phyloP scores from a whole-genome alignment of 1,140 invertebrate genomes.

The Reticulitermes speratus region DNA sequence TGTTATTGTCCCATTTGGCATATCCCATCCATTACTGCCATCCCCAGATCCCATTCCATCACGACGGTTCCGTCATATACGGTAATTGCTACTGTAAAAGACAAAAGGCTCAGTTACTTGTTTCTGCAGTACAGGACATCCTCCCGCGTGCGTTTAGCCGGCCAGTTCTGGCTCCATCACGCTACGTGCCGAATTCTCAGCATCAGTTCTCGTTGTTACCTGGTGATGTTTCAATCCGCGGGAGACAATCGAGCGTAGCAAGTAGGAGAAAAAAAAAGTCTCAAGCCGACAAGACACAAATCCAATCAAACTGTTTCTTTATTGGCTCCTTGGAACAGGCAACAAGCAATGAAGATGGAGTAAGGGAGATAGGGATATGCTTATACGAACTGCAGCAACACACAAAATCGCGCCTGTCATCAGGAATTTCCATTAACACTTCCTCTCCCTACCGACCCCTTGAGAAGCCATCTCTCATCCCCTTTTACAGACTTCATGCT shows the following conservation, averaged over 20 bases:
- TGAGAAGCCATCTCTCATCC: no score
- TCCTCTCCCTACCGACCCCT: not conserved
- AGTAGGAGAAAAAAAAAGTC: not conserved
- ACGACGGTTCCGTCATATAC: no score
- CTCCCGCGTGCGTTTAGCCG: not conserved
- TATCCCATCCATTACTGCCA: not conserved
- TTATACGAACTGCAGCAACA: not conserved
- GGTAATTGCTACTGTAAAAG: no score
- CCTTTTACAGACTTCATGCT: not conserved
- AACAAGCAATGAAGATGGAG: not conserved
- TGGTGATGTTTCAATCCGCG: conserved; percentile 10
- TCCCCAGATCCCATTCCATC: not conserved
- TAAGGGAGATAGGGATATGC: not conserved
- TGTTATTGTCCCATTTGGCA: not conserved
- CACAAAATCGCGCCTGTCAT: conserved; percentile 3
- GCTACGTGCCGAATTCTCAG: not conserved
- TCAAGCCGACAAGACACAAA: not conserved
- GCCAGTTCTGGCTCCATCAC: no score
- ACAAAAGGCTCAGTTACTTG: not conserved
- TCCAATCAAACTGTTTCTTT: conserved; percentile 16
- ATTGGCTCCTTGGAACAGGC: not conserved
- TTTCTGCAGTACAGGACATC: not conserved
- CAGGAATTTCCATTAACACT: conserved; percentile 18
- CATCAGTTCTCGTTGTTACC: not conserved
- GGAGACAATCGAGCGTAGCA: not conserved